Conservation (phyloP, 2,797 vertebrate species). For the Emydoidea blandingii region DNA sequence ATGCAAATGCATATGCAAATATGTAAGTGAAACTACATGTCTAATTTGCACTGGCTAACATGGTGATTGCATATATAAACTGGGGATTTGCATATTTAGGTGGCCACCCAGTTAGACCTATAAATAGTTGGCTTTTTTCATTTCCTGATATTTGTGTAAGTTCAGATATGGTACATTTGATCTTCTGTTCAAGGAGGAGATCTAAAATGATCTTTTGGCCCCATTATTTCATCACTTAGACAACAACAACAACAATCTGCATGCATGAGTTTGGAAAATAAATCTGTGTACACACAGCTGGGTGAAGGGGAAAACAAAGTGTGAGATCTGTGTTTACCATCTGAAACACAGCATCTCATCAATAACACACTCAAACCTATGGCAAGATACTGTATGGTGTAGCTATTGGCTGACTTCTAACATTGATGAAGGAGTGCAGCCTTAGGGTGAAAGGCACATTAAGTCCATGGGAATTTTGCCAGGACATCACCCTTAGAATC, state of each 20-base stretch:
- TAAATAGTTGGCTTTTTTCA: conserved; percentile 12
- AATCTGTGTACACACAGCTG: conserved; percentile 16
- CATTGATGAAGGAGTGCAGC: not conserved
- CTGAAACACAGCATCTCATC: not conserved
- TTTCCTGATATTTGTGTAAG: conserved; percentile 32
- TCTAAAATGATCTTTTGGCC: conserved; percentile 41
- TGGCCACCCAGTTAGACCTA: not conserved
- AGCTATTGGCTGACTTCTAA: not conserved
- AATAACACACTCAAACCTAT: not conserved
- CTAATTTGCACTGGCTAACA: not conserved
- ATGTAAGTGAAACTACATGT: not conserved
- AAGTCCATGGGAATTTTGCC: not conserved
- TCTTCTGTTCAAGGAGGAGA: not conserved
- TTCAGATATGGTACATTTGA: not conserved
- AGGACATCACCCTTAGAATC: too few species aligned
- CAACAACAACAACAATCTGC: conserved; percentile 37
- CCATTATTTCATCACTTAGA: conserved; percentile 54
- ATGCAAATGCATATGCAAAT: not conserved
- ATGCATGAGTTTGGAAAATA: conserved; percentile 35
- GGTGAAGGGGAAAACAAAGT: conserved; percentile 6
- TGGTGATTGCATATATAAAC: not conserved
- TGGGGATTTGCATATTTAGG: not conserved
- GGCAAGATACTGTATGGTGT: not conserved
- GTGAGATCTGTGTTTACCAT: conserved; percentile 37
- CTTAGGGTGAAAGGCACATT: not conserved